These are phyloP conservation scores for Capitella teleta DNA, from an alignment of 1,140 invertebrate species.

Conservation along the genomic window DNA sequence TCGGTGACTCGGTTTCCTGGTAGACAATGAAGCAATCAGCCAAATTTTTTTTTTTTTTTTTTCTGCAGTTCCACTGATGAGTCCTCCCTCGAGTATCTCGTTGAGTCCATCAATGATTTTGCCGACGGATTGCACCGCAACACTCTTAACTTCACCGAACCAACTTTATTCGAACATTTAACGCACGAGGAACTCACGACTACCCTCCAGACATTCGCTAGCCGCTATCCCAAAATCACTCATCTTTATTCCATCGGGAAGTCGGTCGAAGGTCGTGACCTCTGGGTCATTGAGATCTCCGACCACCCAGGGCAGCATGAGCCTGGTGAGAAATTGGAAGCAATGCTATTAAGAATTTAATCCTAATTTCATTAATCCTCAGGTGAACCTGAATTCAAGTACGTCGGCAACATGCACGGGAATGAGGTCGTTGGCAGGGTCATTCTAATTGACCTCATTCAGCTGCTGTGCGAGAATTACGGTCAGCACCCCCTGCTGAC, in stretches of 20 bases:
- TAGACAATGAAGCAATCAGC: no score
- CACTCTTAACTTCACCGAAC: constrained; percentile 16
- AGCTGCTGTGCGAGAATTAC: constrained; percentile 77
- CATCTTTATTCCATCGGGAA: constrained; percentile 31
- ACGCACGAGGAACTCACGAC: constrained; percentile 75
- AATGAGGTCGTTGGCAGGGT: constrained; percentile 80
- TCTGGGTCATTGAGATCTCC: constrained; percentile 91
- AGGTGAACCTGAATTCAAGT: constrained; percentile 66
- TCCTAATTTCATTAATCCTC: constrained; percentile 8
- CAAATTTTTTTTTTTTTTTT: no score
- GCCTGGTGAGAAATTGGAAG: constrained; percentile 58
- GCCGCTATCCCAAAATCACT: constrained; percentile 56
- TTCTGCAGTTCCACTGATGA: no score
- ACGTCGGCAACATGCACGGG: constrained; percentile 83
- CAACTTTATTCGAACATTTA: constrained; percentile 70
- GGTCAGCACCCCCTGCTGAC: constrained; percentile 51
- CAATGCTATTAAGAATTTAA: neutral
- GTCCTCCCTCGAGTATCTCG: constrained; percentile 19
- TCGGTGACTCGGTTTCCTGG: no score
- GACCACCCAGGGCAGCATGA: constrained; percentile 67
- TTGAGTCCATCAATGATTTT: constrained; percentile 21
- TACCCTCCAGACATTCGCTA: constrained; percentile 65
- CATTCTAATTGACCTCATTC: constrained; percentile 65
- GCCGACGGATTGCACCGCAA: constrained; percentile 25
- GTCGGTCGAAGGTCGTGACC: constrained; percentile 57